Evolutionary conservation across 2,888 invertebrate genomes (phyloP), one percentile per base, ranked within the genome.

Genomic region (Pterobdella sp.): DNA sequence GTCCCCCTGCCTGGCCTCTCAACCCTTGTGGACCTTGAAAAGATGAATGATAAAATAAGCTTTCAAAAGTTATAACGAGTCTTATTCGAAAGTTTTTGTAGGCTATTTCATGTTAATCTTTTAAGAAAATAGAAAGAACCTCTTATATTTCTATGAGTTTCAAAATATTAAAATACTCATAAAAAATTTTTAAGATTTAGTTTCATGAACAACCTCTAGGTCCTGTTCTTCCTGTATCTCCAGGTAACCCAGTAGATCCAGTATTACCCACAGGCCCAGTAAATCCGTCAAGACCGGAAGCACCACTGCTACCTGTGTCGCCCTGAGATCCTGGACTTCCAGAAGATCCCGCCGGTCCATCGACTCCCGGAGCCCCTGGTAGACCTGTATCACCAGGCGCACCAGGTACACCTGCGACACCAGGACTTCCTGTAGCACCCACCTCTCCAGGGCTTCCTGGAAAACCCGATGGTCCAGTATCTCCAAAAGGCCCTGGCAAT

Each of bases 401-500:
- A 60, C 76, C 76, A 26, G 71, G 32, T 2, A 63, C 18, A 49
- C 76, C 75, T 29, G 74, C 29, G 42, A 37, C 22, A 37, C 74
- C 75, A 63, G 71, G 32, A 29, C 34, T 35, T 60, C 75, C 75
- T 36, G 37, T 32, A 68, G 68, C 31, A 56, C 73, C 73, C 22
- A 36, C 42, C 32, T 32, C 29, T 52, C 73, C 73, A 22, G 73
- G 56, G 22, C 32, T 56, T 34, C 73, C 73, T 4, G 42, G 31
- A n/a, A 1, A 34, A 56, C 73, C 74, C 66, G 73, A 66, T 64
- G 37, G 73, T 29, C 68, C 68, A 14, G 42, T 36, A 29, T 31
- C 29, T 29, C 82, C 82, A 36, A 78, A 92, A 10, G 92, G 92
- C 66, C 82, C 82, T 29, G 73, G 68, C 22, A 80, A 79, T 10